phyloP scores from a whole-genome alignment of 30 jellyfish, hydroid and myxozoan species.

The Pelagia noctiluca region DNA sequence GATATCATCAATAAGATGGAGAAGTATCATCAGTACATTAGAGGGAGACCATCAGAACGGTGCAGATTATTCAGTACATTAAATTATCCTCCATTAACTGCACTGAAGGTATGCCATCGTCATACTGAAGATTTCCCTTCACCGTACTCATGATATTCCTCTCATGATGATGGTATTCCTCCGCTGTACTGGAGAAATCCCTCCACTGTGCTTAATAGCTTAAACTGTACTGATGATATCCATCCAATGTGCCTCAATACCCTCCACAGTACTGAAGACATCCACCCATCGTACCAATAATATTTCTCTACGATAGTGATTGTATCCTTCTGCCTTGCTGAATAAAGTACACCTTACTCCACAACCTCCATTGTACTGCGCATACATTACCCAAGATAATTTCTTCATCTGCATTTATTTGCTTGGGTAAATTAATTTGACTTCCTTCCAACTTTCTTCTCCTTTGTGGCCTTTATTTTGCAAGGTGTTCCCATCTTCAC shows the following conservation, averaged over 20 bases:
- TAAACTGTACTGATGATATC: constrained; percentile 4
- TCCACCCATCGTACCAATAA: not conserved
- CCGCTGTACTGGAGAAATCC: no score
- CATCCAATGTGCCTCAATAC: not conserved
- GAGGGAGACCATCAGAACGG: not conserved
- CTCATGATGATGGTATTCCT: not conserved
- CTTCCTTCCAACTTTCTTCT: no score
- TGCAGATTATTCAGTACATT: not conserved
- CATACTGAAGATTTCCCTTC: not conserved
- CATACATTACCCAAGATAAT: not conserved
- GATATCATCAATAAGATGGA: no score
- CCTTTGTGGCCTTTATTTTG: no score
- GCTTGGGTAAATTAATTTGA: no score
- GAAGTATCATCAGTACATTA: no score
- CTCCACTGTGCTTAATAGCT: no score
- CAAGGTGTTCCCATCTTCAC: no score
- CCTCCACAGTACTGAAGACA: no score
- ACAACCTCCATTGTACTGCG: not conserved
- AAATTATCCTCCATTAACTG: not conserved
- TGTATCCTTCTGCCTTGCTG: not conserved
- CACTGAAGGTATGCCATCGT: not conserved
- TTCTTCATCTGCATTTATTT: no score
- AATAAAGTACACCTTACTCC: not conserved
- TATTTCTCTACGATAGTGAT: not conserved
- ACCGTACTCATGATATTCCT: not conserved